Evolutionary conservation across 1,140 invertebrate genomes (phyloP).

Genomic region (Stratiolaelaps scimitus): DNA sequence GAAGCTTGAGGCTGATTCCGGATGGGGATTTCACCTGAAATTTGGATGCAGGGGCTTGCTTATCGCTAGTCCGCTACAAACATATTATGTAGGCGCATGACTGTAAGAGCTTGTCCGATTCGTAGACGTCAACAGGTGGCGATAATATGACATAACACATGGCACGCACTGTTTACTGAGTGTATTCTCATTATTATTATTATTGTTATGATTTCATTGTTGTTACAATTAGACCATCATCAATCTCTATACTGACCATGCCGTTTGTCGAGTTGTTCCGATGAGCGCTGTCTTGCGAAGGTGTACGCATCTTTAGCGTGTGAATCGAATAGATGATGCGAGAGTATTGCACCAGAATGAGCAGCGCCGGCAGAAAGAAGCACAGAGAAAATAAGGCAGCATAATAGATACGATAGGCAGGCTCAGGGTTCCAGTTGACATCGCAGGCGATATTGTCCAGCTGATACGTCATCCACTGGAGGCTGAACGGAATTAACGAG

Average conservation of each 20-base stretch:
- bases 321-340: constrained; percentile 35
- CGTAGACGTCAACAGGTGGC: no score
- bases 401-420: constrained; percentile 36
- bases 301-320: constrained; percentile 16
- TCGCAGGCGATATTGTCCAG: constrained; percentile 36
- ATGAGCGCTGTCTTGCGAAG: neutral
- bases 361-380: constrained; percentile 39
- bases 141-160: no score
- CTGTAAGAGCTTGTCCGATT: no score
- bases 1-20: constrained; percentile 1
- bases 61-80: no score
- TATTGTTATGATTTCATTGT: no score
- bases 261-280: neutral
- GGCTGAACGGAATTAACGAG: constrained; percentile 18
- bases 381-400: constrained; percentile 40
- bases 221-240: no score
- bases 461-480: constrained; percentile 29
- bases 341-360: constrained; percentile 38
- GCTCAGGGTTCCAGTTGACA: constrained; percentile 39
- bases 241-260: constrained; percentile 7
- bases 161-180: no score
- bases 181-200: no score
- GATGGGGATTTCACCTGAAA: constrained; percentile 18
- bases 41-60: no score
- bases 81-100: no score